Evolutionary conservation across 2,797 vertebrate species (phyloP), one percentile per base, ranked within the genome.

Genomic region (Anableps anableps): DNA sequence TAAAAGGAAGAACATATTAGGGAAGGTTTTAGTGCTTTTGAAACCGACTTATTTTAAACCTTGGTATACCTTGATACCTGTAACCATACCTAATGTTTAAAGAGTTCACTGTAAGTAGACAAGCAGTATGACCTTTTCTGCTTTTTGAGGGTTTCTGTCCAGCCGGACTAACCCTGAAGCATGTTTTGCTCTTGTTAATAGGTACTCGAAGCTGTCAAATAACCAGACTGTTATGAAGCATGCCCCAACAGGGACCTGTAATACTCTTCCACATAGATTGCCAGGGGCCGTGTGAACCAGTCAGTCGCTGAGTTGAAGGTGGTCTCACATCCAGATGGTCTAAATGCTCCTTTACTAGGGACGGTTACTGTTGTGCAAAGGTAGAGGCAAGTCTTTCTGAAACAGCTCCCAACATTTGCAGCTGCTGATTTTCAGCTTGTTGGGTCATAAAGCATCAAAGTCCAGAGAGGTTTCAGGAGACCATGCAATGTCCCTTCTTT

Each of bases 281-380:
- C 92, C 86, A 87, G 85, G 88, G 86, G 92, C 90, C 82, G 86
- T 81, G 70, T 86, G 82, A 87, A 81, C 80, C 51, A 71, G 55
- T 81, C 78, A 68, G 73, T 72, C 75, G 41, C 55, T 80, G 51
- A 64, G 34, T 68, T 80, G 75, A 68, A 68, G 79, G 43, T 68
- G 83, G 73, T 80, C 75, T 51, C 47, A 10, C 48, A 36, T 77
- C n/a, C 82, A 87, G 81, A 81, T 51, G 5, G 38, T 72, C 47
- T 47, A 50, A 77, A 74, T 29, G 71, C 48, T 76, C 16, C 84
- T 36, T 77, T 23, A 29, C 1, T 1, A n/a, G 4, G 38, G 48
- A 79, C 41, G 73, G 43, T 81, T 23, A 79, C 38, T 71, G 0
- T 72, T 84, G 10, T 38, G 23, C 17, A 23, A 41, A 17, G 53